Conservation (phyloP, 2,888 invertebrate genomes). For the Patella caerulea region DNA sequence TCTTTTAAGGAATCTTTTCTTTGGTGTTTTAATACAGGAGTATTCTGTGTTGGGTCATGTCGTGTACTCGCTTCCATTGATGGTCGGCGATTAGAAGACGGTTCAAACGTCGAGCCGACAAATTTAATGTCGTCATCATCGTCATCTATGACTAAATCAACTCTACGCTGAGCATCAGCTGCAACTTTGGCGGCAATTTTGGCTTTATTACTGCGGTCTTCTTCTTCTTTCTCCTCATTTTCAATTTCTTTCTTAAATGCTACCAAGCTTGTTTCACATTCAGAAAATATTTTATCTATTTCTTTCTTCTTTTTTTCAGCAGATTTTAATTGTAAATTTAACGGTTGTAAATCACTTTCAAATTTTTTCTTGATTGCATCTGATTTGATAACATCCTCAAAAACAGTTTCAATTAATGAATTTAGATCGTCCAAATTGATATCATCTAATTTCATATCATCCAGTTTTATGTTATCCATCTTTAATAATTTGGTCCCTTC, state of each 20-base stretch:
- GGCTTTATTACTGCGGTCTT: not conserved
- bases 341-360: not conserved
- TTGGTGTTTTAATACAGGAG: not conserved
- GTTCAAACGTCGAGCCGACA: slow-evolving; percentile 55
- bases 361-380: not conserved
- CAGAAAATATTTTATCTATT: not conserved
- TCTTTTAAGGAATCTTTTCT: not conserved
- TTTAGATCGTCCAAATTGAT: not conserved
- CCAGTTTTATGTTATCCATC: too few relatives aligned
- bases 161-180: not conserved
- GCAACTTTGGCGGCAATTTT: not conserved
- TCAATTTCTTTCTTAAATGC: not conserved
- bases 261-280: not conserved
- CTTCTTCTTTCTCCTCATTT: not conserved
- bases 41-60: too few relatives aligned
- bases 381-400: not conserved
- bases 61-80: too few relatives aligned
- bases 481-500: not conserved
- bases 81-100: slow-evolving; percentile 5
- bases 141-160: slow-evolving; percentile 38
- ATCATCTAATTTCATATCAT: too few relatives aligned
- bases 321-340: not conserved
- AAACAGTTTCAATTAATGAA: not conserved
- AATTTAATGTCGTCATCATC: slow-evolving; percentile 67
- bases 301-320: not conserved